phyloP scores from a whole-genome alignment of 2,113 vertebrate species.

The Oncorhynchus masou region DNA sequence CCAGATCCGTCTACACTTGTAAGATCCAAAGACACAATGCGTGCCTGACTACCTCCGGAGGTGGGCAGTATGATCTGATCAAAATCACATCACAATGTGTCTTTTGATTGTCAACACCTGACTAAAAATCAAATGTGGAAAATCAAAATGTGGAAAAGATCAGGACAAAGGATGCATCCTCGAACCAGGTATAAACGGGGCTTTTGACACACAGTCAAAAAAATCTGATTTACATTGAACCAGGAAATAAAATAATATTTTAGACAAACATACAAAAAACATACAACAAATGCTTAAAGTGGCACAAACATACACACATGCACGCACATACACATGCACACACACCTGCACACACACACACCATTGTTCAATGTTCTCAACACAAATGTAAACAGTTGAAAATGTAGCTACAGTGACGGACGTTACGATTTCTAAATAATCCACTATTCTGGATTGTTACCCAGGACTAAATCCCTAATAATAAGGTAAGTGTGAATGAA shows the following conservation, averaged over 20 bases:
- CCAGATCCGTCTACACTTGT: no score
- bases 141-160: no score
- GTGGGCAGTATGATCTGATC: no score
- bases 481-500: not conserved
- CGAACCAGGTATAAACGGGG: no score
- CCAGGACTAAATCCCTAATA: not conserved
- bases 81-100: no score
- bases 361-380: not conserved
- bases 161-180: no score
- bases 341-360: not conserved
- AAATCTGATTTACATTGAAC: not conserved
- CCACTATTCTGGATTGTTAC: not conserved
- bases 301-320: not conserved
- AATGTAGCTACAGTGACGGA: not conserved
- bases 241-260: not conserved
- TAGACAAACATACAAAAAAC: not conserved
- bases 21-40: no score
- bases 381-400: slow-evolving; percentile 7
- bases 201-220: not conserved
- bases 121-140: no score
- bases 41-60: no score
- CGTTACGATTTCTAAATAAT: not conserved
- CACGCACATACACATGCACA: not conserved
- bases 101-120: no score
- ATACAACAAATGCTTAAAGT: not conserved